These are phyloP conservation scores for Bhutanitis thaidina DNA, from an alignment of 2,888 invertebrate genomes.

Conservation along the genomic window DNA sequence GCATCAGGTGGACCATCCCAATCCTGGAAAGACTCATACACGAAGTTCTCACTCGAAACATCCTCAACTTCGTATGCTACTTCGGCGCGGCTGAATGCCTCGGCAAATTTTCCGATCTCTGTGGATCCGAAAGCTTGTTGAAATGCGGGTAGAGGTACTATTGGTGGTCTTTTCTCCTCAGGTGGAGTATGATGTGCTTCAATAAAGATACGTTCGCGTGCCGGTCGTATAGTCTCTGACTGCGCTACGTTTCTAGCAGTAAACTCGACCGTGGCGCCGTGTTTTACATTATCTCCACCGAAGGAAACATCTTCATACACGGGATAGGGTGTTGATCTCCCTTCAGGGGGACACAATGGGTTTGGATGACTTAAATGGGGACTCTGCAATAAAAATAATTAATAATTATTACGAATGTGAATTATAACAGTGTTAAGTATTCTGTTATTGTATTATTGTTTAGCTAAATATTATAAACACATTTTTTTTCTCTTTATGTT, in stretches of 20 bases:
- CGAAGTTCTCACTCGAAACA: constrained; percentile 54
- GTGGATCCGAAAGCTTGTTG: constrained; percentile 93
- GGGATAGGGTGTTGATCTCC: constrained; percentile 58
- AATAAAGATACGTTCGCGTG: constrained; percentile 39
- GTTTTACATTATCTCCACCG: constrained; percentile 40
- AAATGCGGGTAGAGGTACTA: constrained; percentile 87
- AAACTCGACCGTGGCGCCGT: constrained; percentile 44
- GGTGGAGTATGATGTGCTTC: constrained; percentile 51
- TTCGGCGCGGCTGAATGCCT: constrained; percentile 83
- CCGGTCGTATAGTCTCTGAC: constrained; percentile 36
- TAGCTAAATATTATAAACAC: too few relatives aligned
- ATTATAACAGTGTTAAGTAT: too few relatives aligned
- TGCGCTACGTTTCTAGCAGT: constrained; percentile 31
- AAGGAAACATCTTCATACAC: constrained; percentile 56
- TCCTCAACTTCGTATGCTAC: constrained; percentile 66
- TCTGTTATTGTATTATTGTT: too few relatives aligned
- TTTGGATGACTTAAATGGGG: constrained; percentile 47
- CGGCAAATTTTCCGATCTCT: constrained; percentile 91
- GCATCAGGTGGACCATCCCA: constrained; percentile 63
- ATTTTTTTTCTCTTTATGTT: too few relatives aligned
- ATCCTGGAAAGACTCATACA: constrained; percentile 63
- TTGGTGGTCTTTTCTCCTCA: constrained; percentile 59
- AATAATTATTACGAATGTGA: constrained; percentile 1
- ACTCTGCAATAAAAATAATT: constrained; percentile 43
- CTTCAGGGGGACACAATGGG: constrained; percentile 54